Evolutionary conservation across 1,140 invertebrate species (phyloP).

Genomic region (Planococcus citri): DNA sequence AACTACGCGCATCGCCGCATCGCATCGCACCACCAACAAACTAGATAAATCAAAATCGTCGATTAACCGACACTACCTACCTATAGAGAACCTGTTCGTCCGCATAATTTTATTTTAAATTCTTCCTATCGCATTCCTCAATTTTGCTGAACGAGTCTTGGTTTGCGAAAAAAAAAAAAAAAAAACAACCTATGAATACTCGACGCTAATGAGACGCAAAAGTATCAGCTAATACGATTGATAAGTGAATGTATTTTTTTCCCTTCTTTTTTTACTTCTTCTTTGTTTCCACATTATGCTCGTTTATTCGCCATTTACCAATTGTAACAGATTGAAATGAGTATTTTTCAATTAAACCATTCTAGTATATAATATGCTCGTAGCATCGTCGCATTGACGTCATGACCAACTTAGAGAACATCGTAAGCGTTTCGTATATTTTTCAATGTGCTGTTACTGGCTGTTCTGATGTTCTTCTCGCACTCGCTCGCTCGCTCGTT

Average conservation of each 20-base stretch:
- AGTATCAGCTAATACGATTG: too few species aligned
- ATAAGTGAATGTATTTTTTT: neutral
- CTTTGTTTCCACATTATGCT: too few species aligned
- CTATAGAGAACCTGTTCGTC: neutral
- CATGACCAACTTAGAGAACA: neutral
- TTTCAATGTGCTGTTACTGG: too few species aligned
- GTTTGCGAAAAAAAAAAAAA: neutral
- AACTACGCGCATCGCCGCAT: too few species aligned
- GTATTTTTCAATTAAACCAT: neutral
- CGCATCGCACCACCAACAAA: neutral
- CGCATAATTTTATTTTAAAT: neutral
- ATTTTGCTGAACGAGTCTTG: neutral
- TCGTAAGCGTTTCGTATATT: neutral
- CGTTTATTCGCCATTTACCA: neutral
- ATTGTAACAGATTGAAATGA: neutral
- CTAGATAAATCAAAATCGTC: neutral
- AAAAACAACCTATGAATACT: too few species aligned
- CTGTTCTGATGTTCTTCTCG: too few species aligned
- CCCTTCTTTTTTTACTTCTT: neutral
- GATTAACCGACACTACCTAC: too few species aligned
- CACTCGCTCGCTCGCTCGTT: too few species aligned
- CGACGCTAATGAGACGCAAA: too few species aligned
- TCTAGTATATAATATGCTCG: neutral
- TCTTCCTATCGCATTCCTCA: neutral
- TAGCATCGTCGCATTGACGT: neutral